These are phyloP conservation scores for Trachelus stipa DNA, from an alignment of 2,888 invertebrate genomes.

Conservation along the genomic window DNA sequence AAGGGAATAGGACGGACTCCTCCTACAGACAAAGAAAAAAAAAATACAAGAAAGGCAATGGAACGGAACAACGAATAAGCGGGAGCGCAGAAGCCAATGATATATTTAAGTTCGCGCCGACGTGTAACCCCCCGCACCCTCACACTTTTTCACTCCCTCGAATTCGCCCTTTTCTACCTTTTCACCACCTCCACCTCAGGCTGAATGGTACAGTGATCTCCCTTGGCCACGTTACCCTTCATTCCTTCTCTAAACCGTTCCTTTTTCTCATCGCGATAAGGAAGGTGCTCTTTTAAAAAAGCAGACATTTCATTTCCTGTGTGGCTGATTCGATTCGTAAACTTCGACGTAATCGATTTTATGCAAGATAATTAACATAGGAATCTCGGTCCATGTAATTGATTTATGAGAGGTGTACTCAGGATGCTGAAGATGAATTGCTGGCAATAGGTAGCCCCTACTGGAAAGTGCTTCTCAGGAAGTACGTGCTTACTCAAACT, in stretches of 20 bases:
- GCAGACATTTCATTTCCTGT: neutral
- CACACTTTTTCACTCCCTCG: constrained; percentile 10
- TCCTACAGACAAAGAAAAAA: neutral
- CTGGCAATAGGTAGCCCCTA: neutral
- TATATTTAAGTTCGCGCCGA: constrained; percentile 23
- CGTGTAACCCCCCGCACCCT: neutral
- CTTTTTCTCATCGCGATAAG: neutral
- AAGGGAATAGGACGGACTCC: neutral
- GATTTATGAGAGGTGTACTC: neutral
- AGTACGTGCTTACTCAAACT: neutral
- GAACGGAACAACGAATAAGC: constrained; percentile 14
- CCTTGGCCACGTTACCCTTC: constrained; percentile 14
- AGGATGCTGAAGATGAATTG: neutral
- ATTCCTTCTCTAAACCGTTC: constrained; percentile 20
- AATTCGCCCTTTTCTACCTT: constrained; percentile 7
- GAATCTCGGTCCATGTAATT: neutral
- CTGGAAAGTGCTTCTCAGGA: neutral
- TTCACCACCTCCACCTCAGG: constrained; percentile 8
- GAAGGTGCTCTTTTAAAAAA: neutral
- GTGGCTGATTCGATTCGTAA: neutral
- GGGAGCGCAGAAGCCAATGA: constrained; percentile 13
- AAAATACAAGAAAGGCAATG: neutral
- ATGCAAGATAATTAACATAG: neutral
- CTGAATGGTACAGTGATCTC: constrained; percentile 7
- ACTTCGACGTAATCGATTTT: neutral